Conservation (phyloP, 2,888 invertebrate genomes). For the Octodonta nipae region DNA sequence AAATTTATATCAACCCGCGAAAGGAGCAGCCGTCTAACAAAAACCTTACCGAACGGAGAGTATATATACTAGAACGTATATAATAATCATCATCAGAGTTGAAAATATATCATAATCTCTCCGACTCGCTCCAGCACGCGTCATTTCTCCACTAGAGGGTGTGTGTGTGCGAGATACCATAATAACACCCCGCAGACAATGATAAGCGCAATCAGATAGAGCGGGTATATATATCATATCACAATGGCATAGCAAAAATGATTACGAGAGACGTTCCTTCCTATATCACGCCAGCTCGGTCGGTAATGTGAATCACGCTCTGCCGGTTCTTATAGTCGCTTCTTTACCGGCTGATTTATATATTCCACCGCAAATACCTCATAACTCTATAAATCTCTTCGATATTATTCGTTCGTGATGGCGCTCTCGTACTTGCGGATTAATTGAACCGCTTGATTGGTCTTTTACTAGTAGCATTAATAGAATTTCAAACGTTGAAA, state of each 20-base stretch:
- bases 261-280: constrained; percentile 37
- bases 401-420: constrained; percentile 1
- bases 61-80: constrained; percentile 11
- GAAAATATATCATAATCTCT: too few species aligned
- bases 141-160: constrained; percentile 8
- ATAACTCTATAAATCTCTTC: constrained; percentile 23
- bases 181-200: constrained; percentile 25
- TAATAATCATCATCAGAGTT: constrained; percentile 18
- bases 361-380: constrained; percentile 30
- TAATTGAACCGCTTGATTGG: too few species aligned
- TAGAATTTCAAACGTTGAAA: too few species aligned
- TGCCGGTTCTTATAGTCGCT: constrained; percentile 33
- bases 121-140: constrained; percentile 16
- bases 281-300: constrained; percentile 31
- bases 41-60: constrained; percentile 9
- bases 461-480: too few species aligned
- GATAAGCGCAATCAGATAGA: constrained; percentile 26
- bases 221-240: constrained; percentile 33
- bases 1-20: constrained; percentile 19
- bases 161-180: constrained; percentile 20
- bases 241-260: constrained; percentile 37
- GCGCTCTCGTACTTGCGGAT: too few species aligned
- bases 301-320: constrained; percentile 34
- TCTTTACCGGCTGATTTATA: constrained; percentile 30
- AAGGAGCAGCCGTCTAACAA: constrained; percentile 15